Base-by-base conservation (phyloP, 2,113 vertebrate species). In the Podocnemis expansa region DNA sequence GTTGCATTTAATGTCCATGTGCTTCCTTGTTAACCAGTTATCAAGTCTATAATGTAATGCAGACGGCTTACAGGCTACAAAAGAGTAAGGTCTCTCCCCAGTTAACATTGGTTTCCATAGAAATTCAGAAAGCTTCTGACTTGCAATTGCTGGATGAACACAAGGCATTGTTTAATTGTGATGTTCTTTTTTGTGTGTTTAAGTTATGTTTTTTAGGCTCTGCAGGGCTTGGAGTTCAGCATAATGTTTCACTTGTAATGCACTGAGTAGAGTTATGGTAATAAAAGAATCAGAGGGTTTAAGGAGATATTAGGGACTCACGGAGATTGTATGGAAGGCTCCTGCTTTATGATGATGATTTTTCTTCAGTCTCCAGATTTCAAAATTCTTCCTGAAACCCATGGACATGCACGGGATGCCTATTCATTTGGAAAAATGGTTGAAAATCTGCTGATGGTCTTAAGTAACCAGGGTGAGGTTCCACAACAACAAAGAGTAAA, bases 381-480 rank as follows among this genome's bases (percentile, higher is more conserved):
- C 97, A 97, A 98, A 86, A 98, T 97, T 38, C 98, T 99, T 94
- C 98, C 98, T 2, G 98, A 98, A 63, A 98, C 98, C 88, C 95
- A 98, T 0, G 99, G 99, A 92, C 98, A 99, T 1, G 98, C 99
- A 0, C 98, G 99, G 82, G 99, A 99, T 41, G 99, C 99, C 92
- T 99, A 98, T 27, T 98, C 99, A 0, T 99, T 99, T 82, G 99
- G 99, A 82, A 96, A 97, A n/a, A 96, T 99, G 97, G 98, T 99
- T 89, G 98, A 99, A 96, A 97, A 96, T 16, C 97, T 99, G 82
- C 95, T 99, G 89, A 97, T 98, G 3, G 93, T 98, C 85, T 97
- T 99, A 47, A 98, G 93, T 27, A 98, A 97, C 88, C 98, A 99
- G 92, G 98, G 99, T 99, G 97, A 99, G 99, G 51, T 29, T 80